phyloP scores from a whole-genome alignment of 2,113 vertebrate species.

The Gavia stellata region DNA sequence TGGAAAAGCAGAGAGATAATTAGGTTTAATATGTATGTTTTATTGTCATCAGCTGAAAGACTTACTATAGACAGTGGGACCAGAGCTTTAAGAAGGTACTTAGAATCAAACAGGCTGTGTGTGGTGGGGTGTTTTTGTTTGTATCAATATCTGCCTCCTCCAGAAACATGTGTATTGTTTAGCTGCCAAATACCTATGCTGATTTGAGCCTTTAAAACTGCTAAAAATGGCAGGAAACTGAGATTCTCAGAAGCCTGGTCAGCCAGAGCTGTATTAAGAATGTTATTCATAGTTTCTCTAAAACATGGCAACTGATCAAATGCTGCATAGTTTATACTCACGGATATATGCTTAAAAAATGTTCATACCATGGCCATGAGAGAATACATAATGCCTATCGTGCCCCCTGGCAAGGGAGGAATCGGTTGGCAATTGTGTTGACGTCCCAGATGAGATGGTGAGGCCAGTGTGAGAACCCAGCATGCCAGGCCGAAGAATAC shows the following conservation, averaged over 20 bases:
- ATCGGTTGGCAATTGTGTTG: not conserved
- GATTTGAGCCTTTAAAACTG: not conserved
- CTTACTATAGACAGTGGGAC: not conserved
- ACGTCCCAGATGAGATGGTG: not conserved
- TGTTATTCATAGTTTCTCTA: not conserved
- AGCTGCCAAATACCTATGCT: not conserved
- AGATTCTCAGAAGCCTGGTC: not conserved
- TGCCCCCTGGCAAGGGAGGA: constrained; percentile 33
- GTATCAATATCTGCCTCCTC: not conserved
- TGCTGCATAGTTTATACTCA: not conserved
- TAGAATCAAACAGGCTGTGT: not conserved
- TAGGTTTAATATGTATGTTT: not conserved
- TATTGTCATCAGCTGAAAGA: not conserved
- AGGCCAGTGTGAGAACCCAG: constrained; percentile 35
- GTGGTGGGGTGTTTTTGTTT: not conserved
- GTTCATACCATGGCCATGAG: not conserved
- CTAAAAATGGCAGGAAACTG: not conserved
- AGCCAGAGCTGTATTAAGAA: not conserved
- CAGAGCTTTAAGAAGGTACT: not conserved
- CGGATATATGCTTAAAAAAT: not conserved
- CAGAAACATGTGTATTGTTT: not conserved
- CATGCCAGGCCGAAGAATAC: not conserved
- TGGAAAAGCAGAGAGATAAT: not conserved
- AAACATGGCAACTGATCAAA: not conserved
- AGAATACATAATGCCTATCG: not conserved